A percentile compares a stretch with the other conserved stretches of the same genome.
Conservation (phyloP, 2,113 vertebrate genomes). For the Ginglymostoma cirratum region DNA sequence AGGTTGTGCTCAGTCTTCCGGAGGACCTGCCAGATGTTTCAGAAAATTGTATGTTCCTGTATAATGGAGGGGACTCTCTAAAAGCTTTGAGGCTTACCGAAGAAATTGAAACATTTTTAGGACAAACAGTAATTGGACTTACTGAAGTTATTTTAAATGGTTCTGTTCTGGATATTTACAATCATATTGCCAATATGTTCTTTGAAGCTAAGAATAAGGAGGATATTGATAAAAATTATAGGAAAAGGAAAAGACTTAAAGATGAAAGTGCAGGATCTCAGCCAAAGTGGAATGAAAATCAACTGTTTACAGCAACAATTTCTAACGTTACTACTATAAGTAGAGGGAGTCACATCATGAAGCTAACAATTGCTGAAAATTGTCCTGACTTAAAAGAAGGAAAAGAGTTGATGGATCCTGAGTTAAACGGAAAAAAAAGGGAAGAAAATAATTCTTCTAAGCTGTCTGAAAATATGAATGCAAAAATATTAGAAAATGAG, state of each 20-base stretch:
- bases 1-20: constrained; percentile 66
- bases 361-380: neutral
- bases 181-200: constrained; percentile 51
- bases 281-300: constrained; percentile 43
- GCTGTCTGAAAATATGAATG: neutral
- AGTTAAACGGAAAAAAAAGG: constrained; percentile 32
- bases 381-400: neutral
- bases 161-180: constrained; percentile 66
- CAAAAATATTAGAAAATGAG: neutral
- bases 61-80: constrained; percentile 84
- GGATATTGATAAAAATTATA: neutral
- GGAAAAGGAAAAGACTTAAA: constrained; percentile 49
- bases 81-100: constrained; percentile 66
- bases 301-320: constrained; percentile 33
- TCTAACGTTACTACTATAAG: constrained; percentile 51
- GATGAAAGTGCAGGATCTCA: constrained; percentile 36
- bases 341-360: constrained; percentile 50
- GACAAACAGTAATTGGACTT: constrained; percentile 61
- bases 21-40: constrained; percentile 51
- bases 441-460: neutral
- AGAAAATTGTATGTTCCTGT: constrained; percentile 68
- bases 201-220: constrained; percentile 39
- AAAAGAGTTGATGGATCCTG: constrained; percentile 31
- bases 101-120: constrained; percentile 63
- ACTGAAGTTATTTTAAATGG: constrained; percentile 73